phyloP scores from a whole-genome alignment of 2,797 vertebrate genomes.

The Takifugu ocellatus region DNA sequence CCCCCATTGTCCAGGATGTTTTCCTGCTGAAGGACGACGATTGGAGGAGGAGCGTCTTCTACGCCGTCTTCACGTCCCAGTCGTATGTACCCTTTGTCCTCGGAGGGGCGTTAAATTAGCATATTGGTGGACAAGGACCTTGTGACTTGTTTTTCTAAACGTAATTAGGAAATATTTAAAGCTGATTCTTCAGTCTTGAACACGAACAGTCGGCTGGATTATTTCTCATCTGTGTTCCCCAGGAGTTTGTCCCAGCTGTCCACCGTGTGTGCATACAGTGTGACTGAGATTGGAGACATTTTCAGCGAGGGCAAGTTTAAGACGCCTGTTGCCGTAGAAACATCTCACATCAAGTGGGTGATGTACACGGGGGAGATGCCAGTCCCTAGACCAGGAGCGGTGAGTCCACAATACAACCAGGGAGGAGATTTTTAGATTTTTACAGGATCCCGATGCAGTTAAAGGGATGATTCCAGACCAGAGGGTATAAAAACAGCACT shows the following conservation, averaged over 20 bases:
- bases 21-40: slow-evolving; percentile 74
- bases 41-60: slow-evolving; percentile 78
- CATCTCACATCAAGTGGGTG: slow-evolving; percentile 74
- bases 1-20: slow-evolving; percentile 79
- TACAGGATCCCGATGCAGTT: not conserved
- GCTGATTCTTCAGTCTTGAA: not conserved
- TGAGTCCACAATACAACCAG: slow-evolving; percentile 51
- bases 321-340: slow-evolving; percentile 67
- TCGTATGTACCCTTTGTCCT: slow-evolving; percentile 53
- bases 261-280: slow-evolving; percentile 67
- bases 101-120: not conserved
- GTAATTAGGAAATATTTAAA: not conserved
- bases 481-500: not conserved
- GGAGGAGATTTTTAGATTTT: not conserved
- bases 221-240: slow-evolving; percentile 16
- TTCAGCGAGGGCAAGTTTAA: slow-evolving; percentile 79
- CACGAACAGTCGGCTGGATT: not conserved
- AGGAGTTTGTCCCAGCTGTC: slow-evolving; percentile 73
- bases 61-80: slow-evolving; percentile 76
- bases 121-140: too few species aligned
- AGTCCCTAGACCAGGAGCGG: slow-evolving; percentile 76
- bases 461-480: too few species aligned
- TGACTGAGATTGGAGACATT: slow-evolving; percentile 59
- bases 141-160: too few species aligned
- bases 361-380: slow-evolving; percentile 74